Conservation (phyloP, 1,140 invertebrate genomes). For the Delia radicum region DNA sequence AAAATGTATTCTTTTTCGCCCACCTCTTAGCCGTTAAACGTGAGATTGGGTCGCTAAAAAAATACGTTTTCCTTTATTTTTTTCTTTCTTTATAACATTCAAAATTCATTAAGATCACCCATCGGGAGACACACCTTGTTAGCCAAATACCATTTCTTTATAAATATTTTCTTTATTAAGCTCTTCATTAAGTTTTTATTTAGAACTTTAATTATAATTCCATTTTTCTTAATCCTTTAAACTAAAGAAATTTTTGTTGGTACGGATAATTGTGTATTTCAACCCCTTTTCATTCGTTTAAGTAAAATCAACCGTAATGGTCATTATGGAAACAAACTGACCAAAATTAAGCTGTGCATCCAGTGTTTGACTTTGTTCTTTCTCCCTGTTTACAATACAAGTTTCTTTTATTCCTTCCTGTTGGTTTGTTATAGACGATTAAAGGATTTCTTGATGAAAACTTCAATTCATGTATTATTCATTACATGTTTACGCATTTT, state of each 20-base stretch:
- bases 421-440: neutral
- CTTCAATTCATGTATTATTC: slow-evolving; percentile 29
- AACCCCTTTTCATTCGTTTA: slow-evolving; percentile 21
- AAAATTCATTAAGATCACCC: no score
- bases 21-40: no score
- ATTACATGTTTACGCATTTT: slow-evolving; percentile 22
- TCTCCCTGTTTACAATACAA: no score
- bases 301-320: neutral
- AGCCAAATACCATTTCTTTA: no score
- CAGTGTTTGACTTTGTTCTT: neutral
- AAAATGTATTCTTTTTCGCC: no score
- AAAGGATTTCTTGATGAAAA: slow-evolving; percentile 12
- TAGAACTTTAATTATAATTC: neutral
- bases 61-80: no score
- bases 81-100: no score
- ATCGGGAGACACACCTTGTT: no score
- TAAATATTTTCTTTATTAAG: neutral
- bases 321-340: neutral
- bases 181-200: slow-evolving; percentile 10
- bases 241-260: neutral
- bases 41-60: no score
- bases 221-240: neutral
- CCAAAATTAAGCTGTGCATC: neutral
- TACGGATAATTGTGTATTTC: slow-evolving; percentile 29
- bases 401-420: neutral